phyloP scores from a whole-genome alignment of 2,888 invertebrate species.

The Thecophora atra region DNA sequence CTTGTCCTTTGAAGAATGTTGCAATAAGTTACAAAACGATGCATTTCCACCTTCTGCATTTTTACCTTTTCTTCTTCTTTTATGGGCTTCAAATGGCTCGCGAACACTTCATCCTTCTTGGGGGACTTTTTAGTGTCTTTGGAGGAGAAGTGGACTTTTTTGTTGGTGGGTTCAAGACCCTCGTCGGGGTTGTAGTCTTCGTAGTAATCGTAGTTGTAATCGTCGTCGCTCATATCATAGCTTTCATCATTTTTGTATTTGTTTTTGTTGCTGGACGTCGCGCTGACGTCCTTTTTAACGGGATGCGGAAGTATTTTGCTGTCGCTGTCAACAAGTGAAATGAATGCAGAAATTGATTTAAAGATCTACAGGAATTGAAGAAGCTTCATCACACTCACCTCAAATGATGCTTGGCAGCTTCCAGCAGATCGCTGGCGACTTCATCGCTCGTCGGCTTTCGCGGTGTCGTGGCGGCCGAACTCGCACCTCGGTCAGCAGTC shows the following conservation, averaged over 20 bases:
- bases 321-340: constrained; percentile 48
- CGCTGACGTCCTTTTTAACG: constrained; percentile 48
- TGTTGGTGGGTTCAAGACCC: constrained; percentile 42
- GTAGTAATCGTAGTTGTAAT: constrained; percentile 55
- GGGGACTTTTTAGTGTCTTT: constrained; percentile 37
- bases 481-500: constrained; percentile 36
- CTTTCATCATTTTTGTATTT: constrained; percentile 47
- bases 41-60: too few species aligned
- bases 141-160: constrained; percentile 46
- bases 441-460: constrained; percentile 54
- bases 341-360: neutral
- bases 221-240: constrained; percentile 53
- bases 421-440: constrained; percentile 54
- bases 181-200: constrained; percentile 55
- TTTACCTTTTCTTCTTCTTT: constrained; percentile 53
- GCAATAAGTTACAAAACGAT: neutral
- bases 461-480: constrained; percentile 33
- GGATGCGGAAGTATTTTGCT: constrained; percentile 60
- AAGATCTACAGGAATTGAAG: neutral
- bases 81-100: constrained; percentile 51
- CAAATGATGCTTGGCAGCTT: constrained; percentile 61
- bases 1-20: constrained; percentile 32
- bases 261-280: constrained; percentile 41
- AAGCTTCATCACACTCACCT: constrained; percentile 41
- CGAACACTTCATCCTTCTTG: constrained; percentile 45